Evolutionary conservation across 2,113 vertebrate species (phyloP), one percentile per base, ranked within the genome.

Genomic region (Tragelaphus scriptus): DNA sequence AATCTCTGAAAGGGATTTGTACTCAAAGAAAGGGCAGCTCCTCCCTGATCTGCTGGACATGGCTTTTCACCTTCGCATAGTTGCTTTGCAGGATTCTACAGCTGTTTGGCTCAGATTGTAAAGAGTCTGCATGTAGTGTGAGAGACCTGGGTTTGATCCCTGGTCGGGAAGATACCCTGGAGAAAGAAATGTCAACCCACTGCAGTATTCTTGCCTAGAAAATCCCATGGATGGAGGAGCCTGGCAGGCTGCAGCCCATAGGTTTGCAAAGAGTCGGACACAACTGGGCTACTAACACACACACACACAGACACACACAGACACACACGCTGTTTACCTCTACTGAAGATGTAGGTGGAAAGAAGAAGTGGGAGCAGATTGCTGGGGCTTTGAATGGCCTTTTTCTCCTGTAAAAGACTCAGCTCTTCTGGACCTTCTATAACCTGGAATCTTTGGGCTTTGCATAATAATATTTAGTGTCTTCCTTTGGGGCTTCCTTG

Each of bases 331-430:
- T 2, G 19, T 79, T 92, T 49, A 13, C 44, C 25, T 88, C 40
- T 5, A 21, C 58, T 8, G 9, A 49, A 85, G 17, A 30, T 30
- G 5, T 49, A 36, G 53, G 3, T 28, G 17, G 40, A 36, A 21
- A 86, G 28, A 75, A 53, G 56, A 88, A 40, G 17, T 36, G 44
- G 49, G 9, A 89, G 25, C 44, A 32, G 51, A 36, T 19, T 65
- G 32, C 25, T 56, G 21, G 7, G 44, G 0, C 11, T 21, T 71
- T 16, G 28, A 13, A 7, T 55, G 15, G 7, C 14, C 3, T 1
- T 79, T 9, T 49, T 75, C 55, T 71, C 12, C 30, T 68, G 5
- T 19, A 58, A 56, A 89, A 85, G 58, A 65, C 36, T 5, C 6
- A 61, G 61, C 80, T 84, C 26, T 87, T 90, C 30, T 86, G n/a